Evolutionary conservation across 2,113 vertebrate species (phyloP), one percentile per base, ranked within the genome.

Genomic region (Pteronura brasiliensis): DNA sequence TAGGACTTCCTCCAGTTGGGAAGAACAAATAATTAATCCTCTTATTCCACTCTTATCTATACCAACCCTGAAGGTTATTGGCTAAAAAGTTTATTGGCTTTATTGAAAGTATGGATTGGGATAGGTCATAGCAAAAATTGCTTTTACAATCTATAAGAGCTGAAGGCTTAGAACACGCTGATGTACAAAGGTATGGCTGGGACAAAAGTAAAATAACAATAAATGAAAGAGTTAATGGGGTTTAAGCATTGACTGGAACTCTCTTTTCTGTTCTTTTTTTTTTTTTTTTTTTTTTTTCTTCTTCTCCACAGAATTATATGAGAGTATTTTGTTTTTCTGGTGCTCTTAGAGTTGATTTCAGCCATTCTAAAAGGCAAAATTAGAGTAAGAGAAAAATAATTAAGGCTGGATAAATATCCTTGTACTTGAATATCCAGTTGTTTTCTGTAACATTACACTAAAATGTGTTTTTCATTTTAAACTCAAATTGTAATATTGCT

Each of bases 151-250:
- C 10, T 77, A 15, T 7, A 91, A 31, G 7, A 95, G 6, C 4
- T 90, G 88, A n/a, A 95, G 36, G 2, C 7, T 94, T 31, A 47
- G 18, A 96, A 86, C 42, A 59, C 3, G 13, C 94, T 82, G 39
- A 92, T 90, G 92, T 96, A 61, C 71, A 90, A 97, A 96, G 63
- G 61, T 2, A 74, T 55, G 6, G 0, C 6, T 31, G n/a, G 12
- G 9, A 89, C 34, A 96, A 82, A 94, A 29, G 27, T 86, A 44
- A 96, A 97, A 97, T 72, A 96, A 80, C 93, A 69, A 59, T 91
- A 93, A 93, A 14, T 9, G 83, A 84, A 90, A 92, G 92, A 71
- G 9, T 83, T 88, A 90, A 52, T 0, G 0, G 77, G 18, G 25
- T 94, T 96, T 65, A 93, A 95, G 18, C 31, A 92, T 10, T 93